Conservation (phyloP, 1,140 invertebrate species). For the Carposina sasakii region DNA sequence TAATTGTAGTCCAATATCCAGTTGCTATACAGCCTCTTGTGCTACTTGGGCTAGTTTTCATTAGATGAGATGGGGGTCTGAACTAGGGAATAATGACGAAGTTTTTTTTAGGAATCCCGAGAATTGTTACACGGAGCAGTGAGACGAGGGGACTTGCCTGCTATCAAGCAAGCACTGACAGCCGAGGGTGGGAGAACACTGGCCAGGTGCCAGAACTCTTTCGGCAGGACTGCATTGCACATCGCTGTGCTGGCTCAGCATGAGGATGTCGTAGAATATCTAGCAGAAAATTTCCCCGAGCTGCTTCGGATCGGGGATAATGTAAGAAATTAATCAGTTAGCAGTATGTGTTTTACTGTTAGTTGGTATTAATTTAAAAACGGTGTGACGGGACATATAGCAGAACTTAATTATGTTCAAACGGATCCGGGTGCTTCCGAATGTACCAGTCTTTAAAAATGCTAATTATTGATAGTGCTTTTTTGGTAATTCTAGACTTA, state of each 20-base stretch:
- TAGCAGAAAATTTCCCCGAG: conserved; percentile 82
- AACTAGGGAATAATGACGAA: neutral
- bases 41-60: no score
- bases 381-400: no score
- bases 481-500: no score
- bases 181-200: conserved; percentile 77
- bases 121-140: conserved; percentile 85
- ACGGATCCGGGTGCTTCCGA: no score
- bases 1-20: no score
- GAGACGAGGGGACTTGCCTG: conserved; percentile 75
- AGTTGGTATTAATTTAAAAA: no score
- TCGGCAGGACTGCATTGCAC: conserved; percentile 80
- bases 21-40: no score
- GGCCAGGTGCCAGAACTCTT: conserved; percentile 82
- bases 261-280: conserved; percentile 81
- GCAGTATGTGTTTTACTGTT: no score
- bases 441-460: no score
- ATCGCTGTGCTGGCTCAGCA: conserved; percentile 87
- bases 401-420: no score
- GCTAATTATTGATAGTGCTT: no score
- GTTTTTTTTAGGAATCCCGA: conserved; percentile 75
- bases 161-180: conserved; percentile 76
- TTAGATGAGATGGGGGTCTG: no score
- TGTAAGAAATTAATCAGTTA: conserved; percentile 75
- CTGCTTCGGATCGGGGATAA: conserved; percentile 86